A percentile compares a stretch with the other conserved stretches of the same genome.
phyloP scores from a whole-genome alignment of 2,888 invertebrate genomes.

The Pyrgus malvae region DNA sequence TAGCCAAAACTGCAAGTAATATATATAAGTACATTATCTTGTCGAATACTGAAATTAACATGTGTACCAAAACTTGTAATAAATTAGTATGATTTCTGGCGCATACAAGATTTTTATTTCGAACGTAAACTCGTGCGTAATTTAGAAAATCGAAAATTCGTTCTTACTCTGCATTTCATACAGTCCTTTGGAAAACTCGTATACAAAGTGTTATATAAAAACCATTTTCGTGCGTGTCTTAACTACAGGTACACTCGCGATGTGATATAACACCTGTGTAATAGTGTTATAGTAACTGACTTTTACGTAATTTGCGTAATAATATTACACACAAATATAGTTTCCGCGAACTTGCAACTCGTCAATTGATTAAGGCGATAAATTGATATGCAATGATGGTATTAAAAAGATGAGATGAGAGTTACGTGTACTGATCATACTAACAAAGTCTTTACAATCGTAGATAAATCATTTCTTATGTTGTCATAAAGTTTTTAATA shows the following conservation, averaged over 20 bases:
- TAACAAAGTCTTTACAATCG: too few relatives aligned
- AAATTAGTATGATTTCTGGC: too few relatives aligned
- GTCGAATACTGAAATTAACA: too few relatives aligned
- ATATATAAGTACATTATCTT: too few relatives aligned
- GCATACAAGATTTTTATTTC: background rate
- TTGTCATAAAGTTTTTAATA: too few relatives aligned
- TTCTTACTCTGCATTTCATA: too few relatives aligned
- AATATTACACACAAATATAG: constrained; percentile 4
- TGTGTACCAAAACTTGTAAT: too few relatives aligned
- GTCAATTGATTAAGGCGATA: constrained; percentile 2
- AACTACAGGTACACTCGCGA: background rate
- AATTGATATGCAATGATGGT: background rate
- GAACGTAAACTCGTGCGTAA: background rate
- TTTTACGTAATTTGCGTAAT: constrained; percentile 21
- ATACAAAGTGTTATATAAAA: background rate
- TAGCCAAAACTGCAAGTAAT: too few relatives aligned
- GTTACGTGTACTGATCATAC: background rate
- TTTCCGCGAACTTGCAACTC: constrained; percentile 5
- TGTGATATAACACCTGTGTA: constrained; percentile 11
- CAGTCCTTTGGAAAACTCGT: background rate
- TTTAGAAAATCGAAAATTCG: too few relatives aligned
- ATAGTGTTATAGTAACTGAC: constrained; percentile 3
- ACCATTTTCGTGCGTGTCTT: constrained; percentile 5
- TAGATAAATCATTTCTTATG: background rate
- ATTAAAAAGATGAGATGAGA: background rate